phyloP scores from a whole-genome alignment of 2,797 vertebrate species.

The Sitta carolinensis region DNA sequence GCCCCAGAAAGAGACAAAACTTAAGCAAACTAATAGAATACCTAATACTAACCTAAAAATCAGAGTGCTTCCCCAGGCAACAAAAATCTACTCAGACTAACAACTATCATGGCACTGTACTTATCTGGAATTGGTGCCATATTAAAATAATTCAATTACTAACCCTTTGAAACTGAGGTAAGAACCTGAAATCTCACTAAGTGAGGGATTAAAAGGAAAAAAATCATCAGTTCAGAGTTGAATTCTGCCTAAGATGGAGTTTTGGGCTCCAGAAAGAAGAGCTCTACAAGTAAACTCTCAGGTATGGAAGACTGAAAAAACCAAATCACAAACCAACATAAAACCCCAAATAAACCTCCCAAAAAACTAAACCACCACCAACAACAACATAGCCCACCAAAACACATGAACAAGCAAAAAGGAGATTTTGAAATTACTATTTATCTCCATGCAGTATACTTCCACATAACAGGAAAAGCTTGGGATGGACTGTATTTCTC shows the following conservation, averaged over 20 bases:
- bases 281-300: accelerated
- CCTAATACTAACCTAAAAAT: not conserved
- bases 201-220: not conserved
- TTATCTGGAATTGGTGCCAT: not conserved
- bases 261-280: not conserved
- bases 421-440: not conserved
- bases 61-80: not conserved
- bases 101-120: not conserved
- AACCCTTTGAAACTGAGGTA: not conserved
- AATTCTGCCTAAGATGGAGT: not conserved
- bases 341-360: accelerated
- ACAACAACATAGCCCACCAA: not conserved
- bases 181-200: not conserved
- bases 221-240: not conserved
- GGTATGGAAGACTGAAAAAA: not conserved
- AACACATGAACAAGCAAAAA: not conserved
- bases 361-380: not conserved
- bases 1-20: not conserved
- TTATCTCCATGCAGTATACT: not conserved
- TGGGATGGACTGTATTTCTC: not conserved
- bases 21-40: not conserved
- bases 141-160: not conserved
- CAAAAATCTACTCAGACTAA: not conserved
- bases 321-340: not conserved
- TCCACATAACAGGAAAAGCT: not conserved